A percentile compares a stretch with the other conserved stretches of the same genome.
phyloP scores from a whole-genome alignment of 2,888 invertebrate species.

The Eristalis intricaria region DNA sequence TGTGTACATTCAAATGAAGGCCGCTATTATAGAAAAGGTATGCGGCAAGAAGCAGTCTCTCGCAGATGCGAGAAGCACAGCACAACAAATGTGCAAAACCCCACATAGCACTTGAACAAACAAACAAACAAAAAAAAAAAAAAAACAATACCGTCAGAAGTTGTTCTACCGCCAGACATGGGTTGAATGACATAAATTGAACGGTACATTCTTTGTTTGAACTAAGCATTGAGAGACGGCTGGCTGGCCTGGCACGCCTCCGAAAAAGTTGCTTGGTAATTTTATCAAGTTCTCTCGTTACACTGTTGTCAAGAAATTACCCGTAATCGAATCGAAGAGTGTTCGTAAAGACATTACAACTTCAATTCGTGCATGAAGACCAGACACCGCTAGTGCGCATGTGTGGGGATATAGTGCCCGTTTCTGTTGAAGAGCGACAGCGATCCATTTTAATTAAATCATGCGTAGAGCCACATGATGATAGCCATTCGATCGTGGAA shows the following conservation, averaged over 20 bases:
- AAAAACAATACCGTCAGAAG: constrained; percentile 13
- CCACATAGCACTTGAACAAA: constrained; percentile 1
- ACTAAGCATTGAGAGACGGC: constrained; percentile 27
- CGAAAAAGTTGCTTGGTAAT: constrained; percentile 36
- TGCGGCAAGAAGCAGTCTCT: neutral
- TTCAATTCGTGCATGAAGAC: neutral
- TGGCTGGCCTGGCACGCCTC: constrained; percentile 21
- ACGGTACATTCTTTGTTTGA: constrained; percentile 57
- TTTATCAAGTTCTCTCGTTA: constrained; percentile 54
- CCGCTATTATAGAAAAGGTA: constrained; percentile 22
- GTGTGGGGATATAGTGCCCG: neutral
- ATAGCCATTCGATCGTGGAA: constrained; percentile 38
- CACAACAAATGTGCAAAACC: constrained; percentile 37
- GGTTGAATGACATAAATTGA: constrained; percentile 58
- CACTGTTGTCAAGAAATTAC: neutral
- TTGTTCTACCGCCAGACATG: constrained; percentile 30
- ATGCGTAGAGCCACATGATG: constrained; percentile 61
- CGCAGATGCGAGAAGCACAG: neutral
- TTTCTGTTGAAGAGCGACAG: constrained; percentile 11
- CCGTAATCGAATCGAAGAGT: neutral
- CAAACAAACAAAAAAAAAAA: neutral
- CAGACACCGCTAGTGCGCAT: neutral
- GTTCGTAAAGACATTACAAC: neutral
- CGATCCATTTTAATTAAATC: constrained; percentile 61
- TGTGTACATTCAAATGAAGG: constrained; percentile 28